These are phyloP conservation scores for Oryzias curvinotus DNA, from an alignment of 2,113 vertebrate genomes.

Conservation along the genomic window DNA sequence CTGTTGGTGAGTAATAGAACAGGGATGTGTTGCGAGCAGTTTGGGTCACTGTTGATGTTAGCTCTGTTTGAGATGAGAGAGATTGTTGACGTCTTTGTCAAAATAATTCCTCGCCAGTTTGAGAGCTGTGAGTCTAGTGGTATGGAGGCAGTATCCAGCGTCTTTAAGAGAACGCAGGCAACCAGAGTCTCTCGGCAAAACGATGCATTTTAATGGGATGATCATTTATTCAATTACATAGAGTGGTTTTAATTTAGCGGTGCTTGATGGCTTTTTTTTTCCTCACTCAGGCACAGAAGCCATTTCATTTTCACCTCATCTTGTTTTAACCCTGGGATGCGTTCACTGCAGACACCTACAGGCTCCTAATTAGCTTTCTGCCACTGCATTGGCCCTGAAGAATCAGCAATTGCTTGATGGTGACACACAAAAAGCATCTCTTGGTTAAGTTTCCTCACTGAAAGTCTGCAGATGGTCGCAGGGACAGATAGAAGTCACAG, in stretches of 20 bases:
- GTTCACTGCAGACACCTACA: slow-evolving; percentile 49
- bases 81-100: too few species aligned
- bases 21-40: too few species aligned
- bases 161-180: neutral
- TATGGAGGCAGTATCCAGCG: too few species aligned
- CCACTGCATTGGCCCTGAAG: slow-evolving; percentile 42
- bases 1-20: neutral
- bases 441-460: slow-evolving; percentile 34
- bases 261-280: neutral
- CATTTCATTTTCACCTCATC: slow-evolving; percentile 36
- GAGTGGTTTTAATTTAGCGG: neutral
- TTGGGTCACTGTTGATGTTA: neutral
- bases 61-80: neutral
- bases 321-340: slow-evolving; percentile 45
- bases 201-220: too few species aligned
- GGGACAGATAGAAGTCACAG: slow-evolving; percentile 68
- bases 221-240: neutral
- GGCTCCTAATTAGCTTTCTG: slow-evolving; percentile 55
- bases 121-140: neutral
- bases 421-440: slow-evolving; percentile 15
- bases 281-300: slow-evolving; percentile 11
- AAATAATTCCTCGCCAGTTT: neutral
- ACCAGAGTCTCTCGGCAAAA: neutral
- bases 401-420: slow-evolving; percentile 51
- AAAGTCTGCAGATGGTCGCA: slow-evolving; percentile 64